phyloP scores from a whole-genome alignment of 92 coral and sea anemone genomes.

The Zoanthus sansibaricus region DNA sequence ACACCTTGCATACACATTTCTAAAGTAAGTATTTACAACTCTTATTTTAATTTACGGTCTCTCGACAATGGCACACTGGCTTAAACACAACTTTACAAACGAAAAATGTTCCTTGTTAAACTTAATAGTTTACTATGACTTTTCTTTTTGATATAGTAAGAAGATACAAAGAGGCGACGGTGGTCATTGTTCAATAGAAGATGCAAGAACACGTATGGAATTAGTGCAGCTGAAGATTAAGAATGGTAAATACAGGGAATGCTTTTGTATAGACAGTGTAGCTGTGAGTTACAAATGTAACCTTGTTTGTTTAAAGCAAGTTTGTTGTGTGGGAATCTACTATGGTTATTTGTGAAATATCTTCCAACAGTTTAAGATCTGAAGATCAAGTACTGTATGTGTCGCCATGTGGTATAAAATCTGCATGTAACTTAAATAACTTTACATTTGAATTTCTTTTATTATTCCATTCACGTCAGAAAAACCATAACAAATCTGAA shows the following conservation, averaged over 20 bases:
- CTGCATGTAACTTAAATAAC: not conserved
- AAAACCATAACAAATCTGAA: not conserved
- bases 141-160: constrained; percentile 57
- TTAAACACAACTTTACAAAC: no score
- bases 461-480: constrained; percentile 31
- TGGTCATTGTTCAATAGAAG: constrained; percentile 97
- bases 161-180: constrained; percentile 71
- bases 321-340: not conserved
- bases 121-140: not conserved
- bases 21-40: constrained; percentile 58
- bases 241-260: constrained; percentile 61
- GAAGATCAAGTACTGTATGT: not conserved
- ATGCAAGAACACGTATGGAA: constrained; percentile 91
- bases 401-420: not conserved
- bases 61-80: no score
- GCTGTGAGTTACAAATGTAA: not conserved
- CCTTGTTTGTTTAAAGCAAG: not conserved
- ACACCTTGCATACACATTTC: constrained; percentile 67
- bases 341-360: not conserved
- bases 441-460: not conserved
- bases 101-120: no score
- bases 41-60: no score
- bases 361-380: not conserved
- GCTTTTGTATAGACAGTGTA: no score
- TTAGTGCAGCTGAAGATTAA: constrained; percentile 79